A percentile compares a stretch with the other conserved stretches of the same genome.
Conservation (phyloP, 2,888 invertebrate genomes). For the Ernsta delagoae region DNA sequence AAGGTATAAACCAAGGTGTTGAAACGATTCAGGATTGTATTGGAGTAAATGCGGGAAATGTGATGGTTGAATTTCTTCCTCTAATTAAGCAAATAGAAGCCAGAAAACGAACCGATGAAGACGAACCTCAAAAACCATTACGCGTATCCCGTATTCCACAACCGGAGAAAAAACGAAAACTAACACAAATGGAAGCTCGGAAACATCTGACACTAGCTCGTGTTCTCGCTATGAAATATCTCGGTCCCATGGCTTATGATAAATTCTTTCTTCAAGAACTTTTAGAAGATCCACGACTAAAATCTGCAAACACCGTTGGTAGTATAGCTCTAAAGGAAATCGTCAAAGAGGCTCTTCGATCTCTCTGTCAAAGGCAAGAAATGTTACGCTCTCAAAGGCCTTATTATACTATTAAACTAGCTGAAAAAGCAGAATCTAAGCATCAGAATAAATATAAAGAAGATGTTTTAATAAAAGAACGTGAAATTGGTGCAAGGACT, state of each 20-base stretch:
- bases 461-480: constrained; percentile 63
- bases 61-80: constrained; percentile 74
- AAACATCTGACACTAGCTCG: constrained; percentile 67
- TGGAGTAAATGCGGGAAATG: constrained; percentile 72
- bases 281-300: constrained; percentile 62
- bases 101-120: constrained; percentile 49
- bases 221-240: constrained; percentile 78
- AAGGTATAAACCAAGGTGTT: constrained; percentile 76
- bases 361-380: constrained; percentile 71
- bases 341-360: constrained; percentile 65
- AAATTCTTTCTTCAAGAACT: constrained; percentile 75
- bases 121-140: constrained; percentile 55
- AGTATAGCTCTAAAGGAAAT: constrained; percentile 57
- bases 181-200: constrained; percentile 75
- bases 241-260: constrained; percentile 79
- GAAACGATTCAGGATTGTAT: constrained; percentile 80
- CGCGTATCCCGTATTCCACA: constrained; percentile 72
- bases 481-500: constrained; percentile 68
- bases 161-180: constrained; percentile 58
- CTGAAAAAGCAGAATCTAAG: constrained; percentile 74
- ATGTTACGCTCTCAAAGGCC: constrained; percentile 76
- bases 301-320: constrained; percentile 70
- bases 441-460: constrained; percentile 71
- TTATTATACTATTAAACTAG: constrained; percentile 72
- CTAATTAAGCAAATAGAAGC: constrained; percentile 71